phyloP scores from a whole-genome alignment of 2,888 invertebrate species.

The Flexamia atlantica region DNA sequence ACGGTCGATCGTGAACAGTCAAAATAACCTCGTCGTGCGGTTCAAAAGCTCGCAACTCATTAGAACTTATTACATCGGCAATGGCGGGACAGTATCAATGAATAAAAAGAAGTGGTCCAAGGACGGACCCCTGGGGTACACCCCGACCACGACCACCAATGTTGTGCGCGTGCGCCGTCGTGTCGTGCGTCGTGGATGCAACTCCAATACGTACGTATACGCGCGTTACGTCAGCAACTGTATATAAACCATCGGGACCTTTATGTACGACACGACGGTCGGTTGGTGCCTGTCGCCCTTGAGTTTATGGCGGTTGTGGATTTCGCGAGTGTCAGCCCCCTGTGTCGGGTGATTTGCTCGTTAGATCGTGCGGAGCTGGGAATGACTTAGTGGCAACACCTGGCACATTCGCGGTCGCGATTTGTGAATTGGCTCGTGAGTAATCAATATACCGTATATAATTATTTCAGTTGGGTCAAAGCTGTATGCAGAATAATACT shows the following conservation, averaged over 20 bases:
- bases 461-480: too few relatives aligned
- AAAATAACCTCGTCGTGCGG: neutral
- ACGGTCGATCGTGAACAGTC: constrained; percentile 1
- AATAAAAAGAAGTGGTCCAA: constrained; percentile 46
- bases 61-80: neutral
- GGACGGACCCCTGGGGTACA: constrained; percentile 28
- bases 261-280: neutral
- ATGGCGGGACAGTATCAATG: neutral
- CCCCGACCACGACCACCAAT: constrained; percentile 5
- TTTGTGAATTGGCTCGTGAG: too few relatives aligned
- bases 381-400: neutral
- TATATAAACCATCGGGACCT: neutral
- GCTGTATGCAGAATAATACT: too few relatives aligned
- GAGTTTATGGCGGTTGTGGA: neutral
- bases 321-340: neutral
- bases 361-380: neutral
- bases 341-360: neutral
- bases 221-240: neutral
- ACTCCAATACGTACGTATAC: constrained; percentile 18
- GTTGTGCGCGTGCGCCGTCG: neutral
- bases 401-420: neutral
- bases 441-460: neutral
- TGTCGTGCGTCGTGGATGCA: constrained; percentile 9
- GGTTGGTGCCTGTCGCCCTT: neutral
- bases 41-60: constrained; percentile 32